A percentile compares a stretch with the other conserved stretches of the same genome.
These are phyloP conservation scores for Amblyopsis rosae DNA, from an alignment of 2,113 vertebrate genomes.

Conservation along the genomic window DNA sequence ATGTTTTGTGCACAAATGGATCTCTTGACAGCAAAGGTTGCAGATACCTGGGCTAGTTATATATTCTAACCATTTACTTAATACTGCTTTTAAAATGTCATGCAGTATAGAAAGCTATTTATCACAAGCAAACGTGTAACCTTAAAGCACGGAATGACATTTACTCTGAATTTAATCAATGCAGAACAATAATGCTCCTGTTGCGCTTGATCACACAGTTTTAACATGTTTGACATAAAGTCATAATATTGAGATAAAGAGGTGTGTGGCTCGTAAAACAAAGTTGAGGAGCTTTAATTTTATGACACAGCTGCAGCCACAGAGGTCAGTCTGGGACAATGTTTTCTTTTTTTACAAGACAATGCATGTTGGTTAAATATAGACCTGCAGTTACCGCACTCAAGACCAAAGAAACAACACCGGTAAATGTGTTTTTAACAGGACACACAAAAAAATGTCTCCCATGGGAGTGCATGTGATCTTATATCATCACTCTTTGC, in stretches of 20 bases:
- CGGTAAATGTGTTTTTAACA: neutral
- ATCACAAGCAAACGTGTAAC: too few species aligned
- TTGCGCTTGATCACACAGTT: too few species aligned
- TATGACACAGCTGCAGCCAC: slow-evolving; percentile 30
- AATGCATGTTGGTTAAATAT: slow-evolving; percentile 32
- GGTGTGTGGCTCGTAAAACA: slow-evolving; percentile 10
- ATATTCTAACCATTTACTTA: neutral
- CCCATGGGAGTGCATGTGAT: neutral
- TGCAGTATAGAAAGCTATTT: too few species aligned
- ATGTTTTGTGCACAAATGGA: too few species aligned
- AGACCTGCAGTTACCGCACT: slow-evolving; percentile 1
- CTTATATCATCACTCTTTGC: neutral
- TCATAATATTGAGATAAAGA: neutral
- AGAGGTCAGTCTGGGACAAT: slow-evolving; percentile 20
- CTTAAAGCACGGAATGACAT: too few species aligned
- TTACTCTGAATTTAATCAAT: too few species aligned
- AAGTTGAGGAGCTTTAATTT: slow-evolving; percentile 16
- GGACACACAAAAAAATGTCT: neutral
- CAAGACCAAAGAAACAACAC: neutral
- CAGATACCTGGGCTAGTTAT: neutral
- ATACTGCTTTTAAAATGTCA: slow-evolving; percentile 1
- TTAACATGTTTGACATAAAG: too few species aligned
- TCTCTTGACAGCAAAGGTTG: too few species aligned
- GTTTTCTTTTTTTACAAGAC: slow-evolving; percentile 44
- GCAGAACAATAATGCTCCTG: too few species aligned